Conservation (phyloP, 2,888 invertebrate species). For the Boloria euphrosyne region DNA sequence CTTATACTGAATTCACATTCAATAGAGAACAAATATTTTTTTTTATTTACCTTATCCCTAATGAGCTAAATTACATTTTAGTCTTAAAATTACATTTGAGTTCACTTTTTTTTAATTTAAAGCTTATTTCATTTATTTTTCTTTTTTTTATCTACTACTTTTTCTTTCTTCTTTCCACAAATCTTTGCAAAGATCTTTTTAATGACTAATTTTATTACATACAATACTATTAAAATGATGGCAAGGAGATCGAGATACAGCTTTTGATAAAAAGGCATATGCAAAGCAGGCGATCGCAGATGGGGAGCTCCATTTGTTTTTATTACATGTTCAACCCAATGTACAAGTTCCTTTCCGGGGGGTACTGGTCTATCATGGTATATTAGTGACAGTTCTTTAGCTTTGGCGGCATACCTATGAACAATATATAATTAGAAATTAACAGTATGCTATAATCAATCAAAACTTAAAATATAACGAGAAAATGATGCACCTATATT, state of each 20-base stretch:
- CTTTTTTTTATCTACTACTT: constrained; percentile 10
- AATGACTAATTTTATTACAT: neutral
- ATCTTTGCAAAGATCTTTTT: constrained; percentile 2
- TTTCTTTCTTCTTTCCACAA: constrained; percentile 2
- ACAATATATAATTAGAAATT: no score
- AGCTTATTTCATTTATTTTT: constrained; percentile 6
- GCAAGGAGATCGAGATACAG: constrained; percentile 37
- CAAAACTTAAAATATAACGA: no score
- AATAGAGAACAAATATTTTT: no score
- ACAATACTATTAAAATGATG: constrained; percentile 6
- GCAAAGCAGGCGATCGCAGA: constrained; percentile 38
- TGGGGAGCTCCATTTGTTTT: constrained; percentile 44
- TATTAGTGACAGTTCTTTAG: constrained; percentile 42
- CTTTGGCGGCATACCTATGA: constrained; percentile 44
- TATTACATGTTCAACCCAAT: constrained; percentile 48
- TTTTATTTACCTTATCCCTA: no score
- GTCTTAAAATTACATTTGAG: no score
- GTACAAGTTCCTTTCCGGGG: constrained; percentile 60
- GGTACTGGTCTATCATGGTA: constrained; percentile 46
- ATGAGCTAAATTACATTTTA: no score
- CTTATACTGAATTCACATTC: no score
- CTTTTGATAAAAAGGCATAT: constrained; percentile 35
- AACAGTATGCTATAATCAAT: no score
- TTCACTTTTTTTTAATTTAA: neutral
- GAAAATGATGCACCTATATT: neutral